Conservation (phyloP, 2,113 vertebrate genomes). For the Hypomesus transpacificus region DNA sequence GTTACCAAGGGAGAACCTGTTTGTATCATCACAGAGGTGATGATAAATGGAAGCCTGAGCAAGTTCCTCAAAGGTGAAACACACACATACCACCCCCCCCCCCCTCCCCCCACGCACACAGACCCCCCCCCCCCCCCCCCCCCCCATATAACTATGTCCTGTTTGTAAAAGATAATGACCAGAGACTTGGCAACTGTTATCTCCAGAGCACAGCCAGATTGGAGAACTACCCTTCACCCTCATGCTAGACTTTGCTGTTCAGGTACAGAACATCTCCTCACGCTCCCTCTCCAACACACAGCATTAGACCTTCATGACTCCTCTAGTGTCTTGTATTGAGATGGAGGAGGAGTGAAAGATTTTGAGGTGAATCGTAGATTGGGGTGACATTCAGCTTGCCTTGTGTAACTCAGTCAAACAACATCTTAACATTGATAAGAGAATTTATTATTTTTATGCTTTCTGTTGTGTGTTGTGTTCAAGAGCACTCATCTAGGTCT, state of each 20-base stretch:
- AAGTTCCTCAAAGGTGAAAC: constrained; percentile 46
- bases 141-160: not conserved
- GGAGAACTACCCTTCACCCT: constrained; percentile 40
- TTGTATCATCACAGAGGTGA: constrained; percentile 55
- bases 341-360: too few species aligned
- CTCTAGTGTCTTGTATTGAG: too few species aligned
- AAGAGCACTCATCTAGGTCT: not conserved
- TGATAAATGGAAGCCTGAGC: constrained; percentile 51
- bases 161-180: not conserved
- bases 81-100: not conserved
- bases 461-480: constrained; percentile 6
- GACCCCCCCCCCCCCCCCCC: not conserved
- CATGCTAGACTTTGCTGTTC: constrained; percentile 55
- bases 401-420: too few species aligned
- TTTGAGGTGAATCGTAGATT: too few species aligned
- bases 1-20: constrained; percentile 43
- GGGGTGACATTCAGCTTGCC: too few species aligned
- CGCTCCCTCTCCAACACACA: not conserved
- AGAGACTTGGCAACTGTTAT: not conserved
- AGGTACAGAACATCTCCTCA: constrained; percentile 29
- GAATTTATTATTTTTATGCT: too few species aligned
- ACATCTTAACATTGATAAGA: too few species aligned
- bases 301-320: not conserved
- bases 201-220: constrained; percentile 36
- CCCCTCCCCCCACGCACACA: not conserved